Evolutionary conservation across 2,113 vertebrate species (phyloP).

Genomic region (Coracopsis vasa): DNA sequence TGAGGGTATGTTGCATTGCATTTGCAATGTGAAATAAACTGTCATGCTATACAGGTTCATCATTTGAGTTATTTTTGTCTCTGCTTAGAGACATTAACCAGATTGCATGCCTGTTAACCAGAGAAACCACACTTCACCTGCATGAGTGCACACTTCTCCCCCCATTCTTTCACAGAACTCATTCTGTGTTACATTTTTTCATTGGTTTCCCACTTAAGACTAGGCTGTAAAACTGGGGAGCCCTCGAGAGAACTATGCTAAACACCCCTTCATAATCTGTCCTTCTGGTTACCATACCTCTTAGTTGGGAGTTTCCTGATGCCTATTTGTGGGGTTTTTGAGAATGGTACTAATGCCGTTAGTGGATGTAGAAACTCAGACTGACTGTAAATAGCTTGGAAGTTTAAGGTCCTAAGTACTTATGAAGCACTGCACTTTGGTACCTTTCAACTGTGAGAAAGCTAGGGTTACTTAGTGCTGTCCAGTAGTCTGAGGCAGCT

Average conservation of each 20-base stretch:
- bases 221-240: neutral
- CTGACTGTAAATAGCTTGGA: neutral
- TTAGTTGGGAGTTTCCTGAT: neutral
- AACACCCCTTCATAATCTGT: neutral
- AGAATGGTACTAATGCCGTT: neutral
- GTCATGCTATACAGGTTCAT: neutral
- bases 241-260: neutral
- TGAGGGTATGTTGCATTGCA: neutral
- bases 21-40: neutral
- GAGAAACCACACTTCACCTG: neutral
- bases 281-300: neutral
- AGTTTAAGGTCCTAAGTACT: neutral
- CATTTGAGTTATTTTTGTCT: neutral
- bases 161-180: neutral
- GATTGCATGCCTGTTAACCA: neutral
- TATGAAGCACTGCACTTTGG: neutral
- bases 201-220: neutral
- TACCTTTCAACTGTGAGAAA: neutral
- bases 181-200: neutral
- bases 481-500: neutral
- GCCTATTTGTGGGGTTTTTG: fast-evolving
- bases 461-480: neutral
- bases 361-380: fast-evolving
- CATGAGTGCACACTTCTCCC: neutral
- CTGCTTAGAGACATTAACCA: neutral